phyloP scores from a whole-genome alignment of 2,113 vertebrate genomes.

The Chaetodon auriga region DNA sequence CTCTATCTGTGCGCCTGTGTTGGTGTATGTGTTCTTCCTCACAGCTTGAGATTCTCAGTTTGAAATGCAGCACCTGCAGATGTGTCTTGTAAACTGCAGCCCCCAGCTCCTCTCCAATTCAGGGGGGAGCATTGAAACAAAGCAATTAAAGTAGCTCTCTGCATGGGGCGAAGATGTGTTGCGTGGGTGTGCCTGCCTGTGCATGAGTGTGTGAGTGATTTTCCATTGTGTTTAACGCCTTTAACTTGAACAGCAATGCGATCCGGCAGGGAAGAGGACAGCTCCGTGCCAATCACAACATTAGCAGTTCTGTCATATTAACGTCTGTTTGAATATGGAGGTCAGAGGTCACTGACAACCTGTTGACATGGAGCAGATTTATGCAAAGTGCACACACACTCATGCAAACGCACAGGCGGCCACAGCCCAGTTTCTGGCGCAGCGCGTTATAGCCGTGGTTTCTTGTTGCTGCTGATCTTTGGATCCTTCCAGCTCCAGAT shows the following conservation, averaged over 20 bases:
- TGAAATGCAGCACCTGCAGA: constrained; percentile 84
- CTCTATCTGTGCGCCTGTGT: constrained; percentile 49
- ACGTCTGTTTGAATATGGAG: constrained; percentile 57
- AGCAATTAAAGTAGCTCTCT: constrained; percentile 77
- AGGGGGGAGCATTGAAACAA: constrained; percentile 77
- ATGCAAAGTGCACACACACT: constrained; percentile 38
- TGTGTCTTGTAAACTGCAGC: constrained; percentile 75
- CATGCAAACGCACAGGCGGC: constrained; percentile 36
- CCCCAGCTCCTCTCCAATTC: constrained; percentile 67
- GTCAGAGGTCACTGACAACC: constrained; percentile 73
- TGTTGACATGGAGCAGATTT: constrained; percentile 76
- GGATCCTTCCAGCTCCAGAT: constrained; percentile 75
- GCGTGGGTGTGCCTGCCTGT: constrained; percentile 45
- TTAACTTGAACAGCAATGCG: constrained; percentile 1
- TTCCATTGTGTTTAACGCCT: constrained; percentile 25
- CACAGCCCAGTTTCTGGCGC: constrained; percentile 45
- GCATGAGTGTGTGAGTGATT: constrained; percentile 16
- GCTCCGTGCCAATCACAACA: constrained; percentile 41
- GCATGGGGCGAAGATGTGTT: constrained; percentile 44
- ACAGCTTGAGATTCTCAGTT: constrained; percentile 71
- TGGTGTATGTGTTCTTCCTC: constrained; percentile 50
- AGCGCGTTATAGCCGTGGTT: constrained; percentile 61
- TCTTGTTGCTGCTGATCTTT: constrained; percentile 71
- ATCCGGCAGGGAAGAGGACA: background rate
- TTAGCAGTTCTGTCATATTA: constrained; percentile 57